Percentiles rank a stretch among this genome's conserved stretches.
These are phyloP conservation scores for Lipophrys pholis DNA, from an alignment of 2,113 vertebrate species.

Conservation along the genomic window DNA sequence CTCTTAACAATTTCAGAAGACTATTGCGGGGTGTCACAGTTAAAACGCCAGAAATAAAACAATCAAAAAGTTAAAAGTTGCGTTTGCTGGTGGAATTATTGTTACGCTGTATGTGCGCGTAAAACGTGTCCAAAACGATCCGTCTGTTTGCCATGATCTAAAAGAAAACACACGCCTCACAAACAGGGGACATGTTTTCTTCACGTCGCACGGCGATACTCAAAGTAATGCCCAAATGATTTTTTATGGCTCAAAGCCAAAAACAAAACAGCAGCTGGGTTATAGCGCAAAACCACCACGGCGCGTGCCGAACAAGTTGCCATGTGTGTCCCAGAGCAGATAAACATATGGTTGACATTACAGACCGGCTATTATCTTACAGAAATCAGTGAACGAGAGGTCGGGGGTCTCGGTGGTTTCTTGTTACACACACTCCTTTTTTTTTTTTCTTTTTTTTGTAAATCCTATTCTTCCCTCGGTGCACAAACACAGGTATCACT, in stretches of 20 bases:
- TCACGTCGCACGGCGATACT: constrained; percentile 22
- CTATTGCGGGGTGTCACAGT: too few relatives aligned
- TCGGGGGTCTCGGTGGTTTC: constrained; percentile 60
- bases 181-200: constrained; percentile 38
- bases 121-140: constrained; percentile 47
- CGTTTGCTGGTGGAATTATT: too few relatives aligned
- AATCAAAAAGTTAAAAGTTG: too few relatives aligned
- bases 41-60: too few relatives aligned
- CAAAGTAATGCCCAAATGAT: constrained; percentile 59
- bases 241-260: constrained; percentile 80
- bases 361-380: constrained; percentile 66
- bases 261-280: constrained; percentile 68
- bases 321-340: constrained; percentile 69
- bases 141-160: constrained; percentile 7
- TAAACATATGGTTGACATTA: constrained; percentile 77
- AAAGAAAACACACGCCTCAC: constrained; percentile 18
- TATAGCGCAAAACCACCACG: constrained; percentile 52
- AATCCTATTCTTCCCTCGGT: not conserved
- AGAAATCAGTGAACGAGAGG: constrained; percentile 63
- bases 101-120: constrained; percentile 24
- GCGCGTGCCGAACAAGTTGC: constrained; percentile 70
- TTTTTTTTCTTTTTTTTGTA: not conserved
- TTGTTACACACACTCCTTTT: constrained; percentile 48
- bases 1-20: too few relatives aligned
- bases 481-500: constrained; percentile 61